Evolutionary conservation across 1,140 invertebrate genomes (phyloP), one percentile per base, ranked within the genome.

Genomic region (Drosophila chauvacae): DNA sequence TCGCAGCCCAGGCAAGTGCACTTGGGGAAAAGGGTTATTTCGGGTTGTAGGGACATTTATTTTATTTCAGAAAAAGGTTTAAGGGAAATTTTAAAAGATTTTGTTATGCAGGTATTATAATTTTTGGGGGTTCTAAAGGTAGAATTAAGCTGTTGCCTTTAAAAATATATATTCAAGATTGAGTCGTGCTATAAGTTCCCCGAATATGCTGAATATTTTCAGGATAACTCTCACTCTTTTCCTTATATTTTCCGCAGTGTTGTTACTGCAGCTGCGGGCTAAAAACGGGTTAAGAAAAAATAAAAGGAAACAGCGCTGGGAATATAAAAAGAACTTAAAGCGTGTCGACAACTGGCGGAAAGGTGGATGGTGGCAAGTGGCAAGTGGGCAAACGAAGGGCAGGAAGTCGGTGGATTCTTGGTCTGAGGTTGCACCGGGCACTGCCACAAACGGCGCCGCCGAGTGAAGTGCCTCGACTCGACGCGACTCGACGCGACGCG

Each of bases 281-380:
- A 45, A 37, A 68, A 70, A 68, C 48, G 48, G 48, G 62, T 14
- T 65, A 65, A 62, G 57, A 62, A 66, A 62, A 61, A 30, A 55
- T 37, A 33, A 20, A 39, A 51, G 23, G 56, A 48, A 59, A 51
- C 68, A 41, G 23, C 20, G 23, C 37, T 47, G 70, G 53, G 55
- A 72, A 72, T 60, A 72, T 57, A 51, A 61, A 87, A 88, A 84
- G 80, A 90, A 90, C 78, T 85, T 90, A 81, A 88, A 90, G 80
- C 85, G 80, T 71, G 80, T 71, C 77, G 50, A 65, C 73, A 51
- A 63, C 65, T 71, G 56, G 51, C 70, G 45, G 35, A n/a, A 23
- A 30, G 41, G 42, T 20, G 37, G 14, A 16, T 14, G 45, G 45
- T 16, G 45, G 20, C 6, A 16, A 23, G 45, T 16, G 45, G 45